Base-by-base conservation (phyloP, 2,888 invertebrate genomes). In the Carcina quercana region DNA sequence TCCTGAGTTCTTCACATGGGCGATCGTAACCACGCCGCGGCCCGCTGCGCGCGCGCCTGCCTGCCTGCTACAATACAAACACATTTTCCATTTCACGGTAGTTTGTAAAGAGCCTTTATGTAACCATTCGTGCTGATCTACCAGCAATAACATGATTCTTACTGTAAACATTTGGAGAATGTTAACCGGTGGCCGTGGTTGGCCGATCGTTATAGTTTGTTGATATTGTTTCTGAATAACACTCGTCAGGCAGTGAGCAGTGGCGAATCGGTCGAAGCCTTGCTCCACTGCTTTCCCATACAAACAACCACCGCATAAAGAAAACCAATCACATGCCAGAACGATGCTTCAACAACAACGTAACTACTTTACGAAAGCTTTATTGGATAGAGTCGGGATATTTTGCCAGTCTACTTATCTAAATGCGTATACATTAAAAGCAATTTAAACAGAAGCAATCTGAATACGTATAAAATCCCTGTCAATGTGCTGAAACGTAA, bases 321-420 rank as follows among this genome's bases (percentile, higher is more conserved):
- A 73, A 76, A 76, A 65, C 60, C 73, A 74, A 79, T 79, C 72
- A 73, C 68, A 75, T 69, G 74, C 66, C 59, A n/a, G n/a, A n/a
- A n/a, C n/a, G n/a, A n/a, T 45, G 25, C 21, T 24, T 31, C 17
- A 24, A 22, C 26, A 29, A 33, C 33, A 35, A 36, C n/a, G n/a
- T n/a, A n/a, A n/a, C n/a, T n/a, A n/a, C n/a, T n/a, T n/a, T n/a
- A n/a, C n/a, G n/a, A n/a, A n/a, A n/a, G n/a, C n/a, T n/a, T n/a
- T n/a, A n/a, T n/a, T n/a, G n/a, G n/a, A n/a, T n/a, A n/a, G n/a
- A n/a, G n/a, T n/a, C n/a, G n/a, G n/a, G n/a, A n/a, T n/a, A n/a
- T n/a, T n/a, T n/a, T n/a, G n/a, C n/a, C n/a, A n/a, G n/a, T n/a
- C n/a, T n/a, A n/a, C n/a, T n/a, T n/a, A n/a, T n/a, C n/a, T n/a